These are phyloP conservation scores for Pachypeltis micranthus DNA, from an alignment of 1,140 invertebrate species.

Conservation along the genomic window DNA sequence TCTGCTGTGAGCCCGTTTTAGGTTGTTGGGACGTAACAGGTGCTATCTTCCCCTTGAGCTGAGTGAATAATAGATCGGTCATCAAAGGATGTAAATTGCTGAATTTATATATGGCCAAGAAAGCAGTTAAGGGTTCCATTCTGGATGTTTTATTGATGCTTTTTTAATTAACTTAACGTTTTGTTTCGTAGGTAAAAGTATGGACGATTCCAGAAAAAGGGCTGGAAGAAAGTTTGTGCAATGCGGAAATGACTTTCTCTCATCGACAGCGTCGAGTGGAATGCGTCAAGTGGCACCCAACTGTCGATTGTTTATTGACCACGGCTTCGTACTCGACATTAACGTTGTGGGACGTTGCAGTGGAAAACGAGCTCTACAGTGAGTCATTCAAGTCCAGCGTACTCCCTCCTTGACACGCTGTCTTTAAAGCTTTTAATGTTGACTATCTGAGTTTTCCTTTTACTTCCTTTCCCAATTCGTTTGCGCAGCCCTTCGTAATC, in stretches of 20 bases:
- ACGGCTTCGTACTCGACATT: constrained; percentile 68
- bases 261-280: constrained; percentile 71
- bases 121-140: too few relatives aligned
- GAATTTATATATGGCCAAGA: too few relatives aligned
- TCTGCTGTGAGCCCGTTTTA: too few relatives aligned
- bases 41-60: too few relatives aligned
- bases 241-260: constrained; percentile 66
- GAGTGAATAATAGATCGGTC: too few relatives aligned
- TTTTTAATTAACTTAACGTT: too few relatives aligned
- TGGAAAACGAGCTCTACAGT: constrained; percentile 70
- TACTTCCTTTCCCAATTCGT: too few relatives aligned
- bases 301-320: constrained; percentile 70
- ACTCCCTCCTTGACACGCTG: neutral
- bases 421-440: neutral
- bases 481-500: too few relatives aligned
- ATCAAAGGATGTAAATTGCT: too few relatives aligned
- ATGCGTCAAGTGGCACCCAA: constrained; percentile 74
- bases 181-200: constrained; percentile 53
- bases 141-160: too few relatives aligned
- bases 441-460: constrained; percentile 12
- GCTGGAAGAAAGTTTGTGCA: constrained; percentile 61
- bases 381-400: constrained; percentile 31
- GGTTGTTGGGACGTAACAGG: too few relatives aligned
- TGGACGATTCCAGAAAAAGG: constrained; percentile 75
- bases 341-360: constrained; percentile 75